Base-by-base conservation (phyloP, 1,140 invertebrate genomes). In the Camponotus floridanus region DNA sequence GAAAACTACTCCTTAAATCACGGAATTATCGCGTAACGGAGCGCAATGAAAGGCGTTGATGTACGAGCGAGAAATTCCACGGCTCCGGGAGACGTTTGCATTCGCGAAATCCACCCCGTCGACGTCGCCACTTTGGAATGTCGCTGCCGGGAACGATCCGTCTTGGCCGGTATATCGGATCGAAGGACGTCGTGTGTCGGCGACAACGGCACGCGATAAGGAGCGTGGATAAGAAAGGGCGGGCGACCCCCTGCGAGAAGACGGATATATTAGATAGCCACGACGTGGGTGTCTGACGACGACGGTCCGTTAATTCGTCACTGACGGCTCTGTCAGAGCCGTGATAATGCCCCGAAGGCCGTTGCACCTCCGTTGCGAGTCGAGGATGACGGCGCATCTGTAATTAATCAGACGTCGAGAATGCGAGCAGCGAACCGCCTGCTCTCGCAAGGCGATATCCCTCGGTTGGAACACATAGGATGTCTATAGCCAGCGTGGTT, bases 381-480 rank as follows among this genome's bases (percentile, higher is more conserved):
- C 79, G 55, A 48, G 78, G 51, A 76, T 87, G 51, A 88, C 88
- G 68, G 81, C 81, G 87, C 91, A 48, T 92, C 91, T 92, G 92
- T 92, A 93, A 92, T 93, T 93, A 93, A 93, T 93, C 92, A 92
- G 87, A 45, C 68, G 79, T 64, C 79, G 74, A 85, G 85, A 91
- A 73, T 86, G 86, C 67, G 83, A 76, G 85, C 45, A 31, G 76
- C 57, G 36, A 26, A 64, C 33, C 64, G 42, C 26, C 13, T 18
- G 1, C 48, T 4, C 21, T 39, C 18, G 11, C 71, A 18, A 51
- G 26, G 59, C 89, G 48, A 80, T 26, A 26, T 70, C 64, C 48
- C 65, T 26, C 45, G 85, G 55, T 33, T 67, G 83, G 74, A 67
- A 65, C 26, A 26, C 26, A 26, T 26, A 26, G 26, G 26, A 26